Conservation (phyloP, 2,113 vertebrate species). For the Galemys pyrenaicus region DNA sequence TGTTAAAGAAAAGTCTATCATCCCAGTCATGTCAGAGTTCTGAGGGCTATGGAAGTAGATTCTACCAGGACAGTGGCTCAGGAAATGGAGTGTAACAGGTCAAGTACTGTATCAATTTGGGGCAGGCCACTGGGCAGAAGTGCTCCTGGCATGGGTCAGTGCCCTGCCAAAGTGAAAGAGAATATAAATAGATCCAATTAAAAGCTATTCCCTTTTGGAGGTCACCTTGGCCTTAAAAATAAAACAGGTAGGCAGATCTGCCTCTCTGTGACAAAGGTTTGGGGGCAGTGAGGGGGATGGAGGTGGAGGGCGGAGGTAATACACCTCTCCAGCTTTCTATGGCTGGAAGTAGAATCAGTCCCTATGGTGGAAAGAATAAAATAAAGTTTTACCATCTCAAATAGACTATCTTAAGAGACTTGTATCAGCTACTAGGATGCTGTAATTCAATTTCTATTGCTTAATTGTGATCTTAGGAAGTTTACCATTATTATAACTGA, state of each 20-base stretch:
- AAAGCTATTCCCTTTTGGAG: conserved; percentile 55
- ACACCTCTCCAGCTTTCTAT: neutral
- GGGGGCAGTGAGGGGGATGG: neutral
- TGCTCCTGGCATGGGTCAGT: conserved; percentile 68
- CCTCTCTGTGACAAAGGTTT: neutral
- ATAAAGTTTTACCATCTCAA: neutral
- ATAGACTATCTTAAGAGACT: neutral
- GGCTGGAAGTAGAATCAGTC: neutral
- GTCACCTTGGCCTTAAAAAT: conserved; percentile 59
- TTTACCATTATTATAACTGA: neutral
- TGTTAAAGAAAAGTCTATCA: conserved; percentile 13
- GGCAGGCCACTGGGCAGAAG: conserved; percentile 67
- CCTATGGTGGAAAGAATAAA: neutral
- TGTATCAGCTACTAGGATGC: neutral
- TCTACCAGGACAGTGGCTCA: conserved; percentile 35
- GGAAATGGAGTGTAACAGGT: conserved; percentile 76
- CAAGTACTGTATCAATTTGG: conserved; percentile 72
- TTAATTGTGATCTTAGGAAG: neutral
- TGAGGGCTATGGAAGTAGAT: conserved; percentile 66
- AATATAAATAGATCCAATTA: conserved; percentile 78
- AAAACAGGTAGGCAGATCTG: conserved; percentile 20
- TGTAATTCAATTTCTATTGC: neutral
- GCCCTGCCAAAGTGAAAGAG: conserved; percentile 56
- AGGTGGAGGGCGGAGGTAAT: neutral
- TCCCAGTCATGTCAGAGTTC: neutral